A percentile compares a stretch with the other conserved stretches of the same genome.
Evolutionary conservation across 53 echinoderm and acorn worm species (phyloP).

Genomic region (Temnopleurus reevesii): DNA sequence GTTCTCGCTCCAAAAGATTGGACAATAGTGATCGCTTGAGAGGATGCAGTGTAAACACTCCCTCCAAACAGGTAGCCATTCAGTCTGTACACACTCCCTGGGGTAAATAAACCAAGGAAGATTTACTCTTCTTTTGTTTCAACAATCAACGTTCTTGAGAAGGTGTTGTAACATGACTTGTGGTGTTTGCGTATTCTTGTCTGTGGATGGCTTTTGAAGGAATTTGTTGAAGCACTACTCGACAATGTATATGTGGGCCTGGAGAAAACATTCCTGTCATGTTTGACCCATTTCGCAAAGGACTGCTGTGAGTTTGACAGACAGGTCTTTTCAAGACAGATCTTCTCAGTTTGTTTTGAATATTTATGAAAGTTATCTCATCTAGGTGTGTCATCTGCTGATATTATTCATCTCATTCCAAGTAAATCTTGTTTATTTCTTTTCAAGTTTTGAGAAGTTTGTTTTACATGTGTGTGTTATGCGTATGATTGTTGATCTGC

Average conservation of each 20-base stretch:
- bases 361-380: too few relatives aligned
- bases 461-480: too few relatives aligned
- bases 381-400: too few relatives aligned
- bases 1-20: background rate
- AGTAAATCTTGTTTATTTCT: too few relatives aligned
- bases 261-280: background rate
- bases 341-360: background rate
- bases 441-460: too few relatives aligned
- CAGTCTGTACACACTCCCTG: background rate
- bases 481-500: too few relatives aligned
- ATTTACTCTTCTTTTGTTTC: background rate
- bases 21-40: constrained; percentile 7
- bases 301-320: background rate
- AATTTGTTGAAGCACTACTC: background rate
- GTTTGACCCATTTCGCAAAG: background rate
- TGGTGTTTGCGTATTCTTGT: background rate
- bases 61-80: background rate
- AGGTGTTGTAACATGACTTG: background rate
- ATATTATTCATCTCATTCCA: too few relatives aligned
- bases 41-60: background rate
- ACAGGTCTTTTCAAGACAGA: background rate
- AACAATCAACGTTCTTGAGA: background rate
- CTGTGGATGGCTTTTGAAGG: background rate
- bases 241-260: background rate
- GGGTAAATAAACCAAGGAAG: background rate